These are phyloP conservation scores for Mesorhabditis belari DNA, from an alignment of 2,888 invertebrate species.

Conservation along the genomic window DNA sequence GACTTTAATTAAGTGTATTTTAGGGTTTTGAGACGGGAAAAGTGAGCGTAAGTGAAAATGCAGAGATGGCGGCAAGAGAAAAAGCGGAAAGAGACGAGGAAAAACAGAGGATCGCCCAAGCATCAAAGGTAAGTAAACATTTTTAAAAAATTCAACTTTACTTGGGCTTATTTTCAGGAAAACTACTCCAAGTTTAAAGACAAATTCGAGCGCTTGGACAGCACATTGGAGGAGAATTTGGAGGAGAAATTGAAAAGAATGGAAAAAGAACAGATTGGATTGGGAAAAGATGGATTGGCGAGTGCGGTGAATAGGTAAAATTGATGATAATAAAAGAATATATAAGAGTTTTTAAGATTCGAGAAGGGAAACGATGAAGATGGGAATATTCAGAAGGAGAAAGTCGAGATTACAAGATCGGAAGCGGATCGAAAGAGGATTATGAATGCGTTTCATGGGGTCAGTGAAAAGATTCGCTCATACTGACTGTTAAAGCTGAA, in stretches of 20 bases:
- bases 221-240: conserved; percentile 35
- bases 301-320: conserved; percentile 12
- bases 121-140: conserved; percentile 19
- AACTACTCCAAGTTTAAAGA: conserved; percentile 49
- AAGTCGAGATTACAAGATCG: conserved; percentile 31
- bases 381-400: conserved; percentile 26
- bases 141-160: neutral
- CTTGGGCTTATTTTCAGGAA: conserved; percentile 19
- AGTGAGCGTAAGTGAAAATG: conserved; percentile 26
- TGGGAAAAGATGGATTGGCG: conserved; percentile 41
- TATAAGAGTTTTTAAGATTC: conserved; percentile 16
- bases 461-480: conserved; percentile 5
- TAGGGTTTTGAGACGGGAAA: conserved; percentile 35
- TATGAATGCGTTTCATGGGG: conserved; percentile 40
- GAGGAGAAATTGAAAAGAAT: conserved; percentile 39
- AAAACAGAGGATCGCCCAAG: conserved; percentile 32
- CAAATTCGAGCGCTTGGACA: conserved; percentile 45
- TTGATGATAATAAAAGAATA: conserved; percentile 7
- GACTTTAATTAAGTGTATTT: conserved; percentile 2
- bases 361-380: conserved; percentile 38
- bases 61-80: conserved; percentile 20
- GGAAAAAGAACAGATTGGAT: conserved; percentile 31
- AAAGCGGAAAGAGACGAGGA: conserved; percentile 31
- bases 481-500: no score
- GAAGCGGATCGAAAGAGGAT: conserved; percentile 42